Evolutionary conservation across 2,113 vertebrate species (phyloP), one percentile per base, ranked within the genome.

Genomic region (Heterocephalus glaber): DNA sequence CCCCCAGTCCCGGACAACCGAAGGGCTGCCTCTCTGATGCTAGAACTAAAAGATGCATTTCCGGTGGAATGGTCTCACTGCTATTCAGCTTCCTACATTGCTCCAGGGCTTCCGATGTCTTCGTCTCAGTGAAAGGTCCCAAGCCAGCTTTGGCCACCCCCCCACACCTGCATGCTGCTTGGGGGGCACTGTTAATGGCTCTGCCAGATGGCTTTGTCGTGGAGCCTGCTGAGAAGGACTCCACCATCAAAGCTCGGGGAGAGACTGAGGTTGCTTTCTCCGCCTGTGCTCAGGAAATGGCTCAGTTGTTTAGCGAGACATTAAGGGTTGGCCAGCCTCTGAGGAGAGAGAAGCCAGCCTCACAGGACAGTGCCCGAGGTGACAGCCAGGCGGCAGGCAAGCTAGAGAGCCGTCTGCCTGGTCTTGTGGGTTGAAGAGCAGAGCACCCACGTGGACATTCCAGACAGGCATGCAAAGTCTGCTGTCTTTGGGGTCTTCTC

Each of bases 151-250:
- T 96, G 83, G 66, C 68, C 58, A 61, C 80, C 44, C 66, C 44
- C 58, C 2, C 54, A 22, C 74, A 14, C 68, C 41, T 52, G 30
- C 47, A 70, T 66, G 66, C 28, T 72, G 72, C 56, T 17, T n/a
- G 77, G 60, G 26, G 52, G 35, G 65, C n/a, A 66, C 72, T 86
- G 33, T 38, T 77, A 77, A 20, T 8, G 30, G 47, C 82, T 10
- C 33, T 49, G 24, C 58, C 85, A 63, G 52, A 38, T 26, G 77
- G 44, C 94, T 96, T 82, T 83, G 90, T 95, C 94, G 90, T 61
- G 3, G 17, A 74, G 54, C 76, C 94, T 90, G 65, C 96, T 86
- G 87, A 72, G 92, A 68, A 85, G 1, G 26, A 87, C 24, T 3
- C 19, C 33, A 8, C 66, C n/a, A 47, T 92, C 63, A 65, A 92